Conservation (phyloP, 2,797 vertebrate genomes). For the Galaxias olidus region DNA sequence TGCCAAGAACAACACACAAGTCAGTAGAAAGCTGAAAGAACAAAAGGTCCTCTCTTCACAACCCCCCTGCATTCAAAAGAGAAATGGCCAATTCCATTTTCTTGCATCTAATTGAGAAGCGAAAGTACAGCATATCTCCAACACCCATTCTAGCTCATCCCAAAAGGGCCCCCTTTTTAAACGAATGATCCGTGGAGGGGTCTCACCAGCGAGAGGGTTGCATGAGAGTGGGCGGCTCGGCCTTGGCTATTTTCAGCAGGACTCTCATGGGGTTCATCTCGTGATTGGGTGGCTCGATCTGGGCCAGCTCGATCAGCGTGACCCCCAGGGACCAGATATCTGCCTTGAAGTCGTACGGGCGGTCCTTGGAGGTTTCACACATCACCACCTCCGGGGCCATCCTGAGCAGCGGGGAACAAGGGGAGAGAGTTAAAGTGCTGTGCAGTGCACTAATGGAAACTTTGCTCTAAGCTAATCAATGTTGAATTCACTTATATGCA, state of each 20-base stretch:
- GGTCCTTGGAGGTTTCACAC: slow-evolving; percentile 99
- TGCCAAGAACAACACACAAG: slow-evolving; percentile 51
- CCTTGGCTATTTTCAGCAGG: slow-evolving; percentile 97
- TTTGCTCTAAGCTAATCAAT: too few species aligned
- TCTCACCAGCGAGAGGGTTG: slow-evolving; percentile 93
- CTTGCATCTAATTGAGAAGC: too few species aligned
- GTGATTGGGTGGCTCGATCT: slow-evolving; percentile 97
- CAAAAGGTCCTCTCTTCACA: neutral
- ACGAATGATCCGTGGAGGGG: neutral
- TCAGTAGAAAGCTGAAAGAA: neutral
- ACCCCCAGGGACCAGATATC: slow-evolving; percentile 98
- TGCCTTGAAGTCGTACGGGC: slow-evolving; percentile 97
- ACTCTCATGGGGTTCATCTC: slow-evolving; percentile 99
- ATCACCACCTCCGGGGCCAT: slow-evolving; percentile 99
- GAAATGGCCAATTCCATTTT: too few species aligned
- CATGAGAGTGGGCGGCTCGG: slow-evolving; percentile 92
- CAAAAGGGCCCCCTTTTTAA: neutral
- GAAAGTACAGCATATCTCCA: neutral
- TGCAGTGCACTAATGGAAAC: too few species aligned
- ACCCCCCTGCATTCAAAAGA: too few species aligned
- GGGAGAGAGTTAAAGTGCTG: neutral
- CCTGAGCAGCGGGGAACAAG: slow-evolving; percentile 69
- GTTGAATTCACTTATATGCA: too few species aligned
- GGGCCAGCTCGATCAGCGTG: slow-evolving; percentile 97
- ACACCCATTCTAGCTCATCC: neutral